Evolutionary conservation across 2,113 vertebrate species (phyloP).

Genomic region (Conger conger): DNA sequence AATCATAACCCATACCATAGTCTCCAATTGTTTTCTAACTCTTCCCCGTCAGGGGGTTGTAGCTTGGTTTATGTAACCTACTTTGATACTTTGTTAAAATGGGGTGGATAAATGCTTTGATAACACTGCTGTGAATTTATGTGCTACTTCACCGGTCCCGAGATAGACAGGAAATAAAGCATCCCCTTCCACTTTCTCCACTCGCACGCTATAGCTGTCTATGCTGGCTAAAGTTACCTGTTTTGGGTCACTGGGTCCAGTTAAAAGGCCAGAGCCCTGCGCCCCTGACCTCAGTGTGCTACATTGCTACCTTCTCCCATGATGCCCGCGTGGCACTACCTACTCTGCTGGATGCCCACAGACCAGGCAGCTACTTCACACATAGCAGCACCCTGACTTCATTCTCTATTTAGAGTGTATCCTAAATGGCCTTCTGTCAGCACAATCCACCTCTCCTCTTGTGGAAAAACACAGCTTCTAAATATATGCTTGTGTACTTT

Average conservation of each 20-base stretch:
- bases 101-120: neutral
- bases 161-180: slow-evolving; percentile 11
- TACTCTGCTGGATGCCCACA: slow-evolving; percentile 45
- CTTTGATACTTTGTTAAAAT: neutral
- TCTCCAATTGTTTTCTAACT: neutral
- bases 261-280: neutral
- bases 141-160: neutral
- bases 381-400: slow-evolving; percentile 55
- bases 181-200: neutral
- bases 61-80: neutral
- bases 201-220: slow-evolving; percentile 1
- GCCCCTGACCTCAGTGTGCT: slow-evolving; percentile 37
- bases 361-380: slow-evolving; percentile 45
- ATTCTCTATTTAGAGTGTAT: slow-evolving; percentile 61
- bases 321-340: slow-evolving; percentile 29
- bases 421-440: slow-evolving; percentile 23
- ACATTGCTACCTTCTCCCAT: slow-evolving; percentile 31
- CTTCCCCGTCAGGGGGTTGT: neutral
- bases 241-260: slow-evolving; percentile 25
- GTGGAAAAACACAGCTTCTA: slow-evolving; percentile 62
- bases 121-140: neutral
- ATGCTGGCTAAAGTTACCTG: slow-evolving; percentile 41
- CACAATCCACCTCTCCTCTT: slow-evolving; percentile 29
- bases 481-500: slow-evolving; percentile 43
- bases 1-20: neutral